Percentiles rank a stretch among this genome's conserved stretches.
Evolutionary conservation across 2,797 vertebrate species (phyloP).

Genomic region (Pseudotriccus pelzelni): DNA sequence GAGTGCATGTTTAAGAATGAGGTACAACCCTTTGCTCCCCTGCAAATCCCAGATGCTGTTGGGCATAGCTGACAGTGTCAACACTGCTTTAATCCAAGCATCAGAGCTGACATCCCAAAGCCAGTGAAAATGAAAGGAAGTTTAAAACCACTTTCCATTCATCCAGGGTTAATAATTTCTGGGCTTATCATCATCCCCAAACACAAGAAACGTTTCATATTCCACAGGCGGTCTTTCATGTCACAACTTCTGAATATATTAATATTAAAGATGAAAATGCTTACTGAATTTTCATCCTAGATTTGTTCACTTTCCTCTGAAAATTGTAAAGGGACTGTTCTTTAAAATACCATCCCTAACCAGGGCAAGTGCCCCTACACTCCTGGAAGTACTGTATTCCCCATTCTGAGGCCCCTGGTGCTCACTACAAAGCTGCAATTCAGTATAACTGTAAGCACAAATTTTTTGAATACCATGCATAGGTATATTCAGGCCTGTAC

Average conservation of each 20-base stretch:
- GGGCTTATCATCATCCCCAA: not conserved
- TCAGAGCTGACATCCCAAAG: not conserved
- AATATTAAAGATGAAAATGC: not conserved
- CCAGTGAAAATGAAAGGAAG: not conserved
- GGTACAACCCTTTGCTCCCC: not conserved
- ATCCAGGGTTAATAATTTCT: not conserved
- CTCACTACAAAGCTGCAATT: not conserved
- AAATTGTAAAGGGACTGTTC: not conserved
- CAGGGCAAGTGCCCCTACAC: not conserved
- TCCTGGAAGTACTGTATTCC: not conserved
- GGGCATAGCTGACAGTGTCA: not conserved
- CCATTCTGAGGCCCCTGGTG: not conserved
- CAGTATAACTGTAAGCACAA: not conserved
- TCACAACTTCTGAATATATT: not conserved
- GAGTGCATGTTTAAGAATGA: fast-evolving
- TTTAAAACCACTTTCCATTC: not conserved
- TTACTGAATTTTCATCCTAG: not conserved
- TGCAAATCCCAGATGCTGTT: not conserved
- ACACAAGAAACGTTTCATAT: not conserved
- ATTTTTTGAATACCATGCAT: not conserved
- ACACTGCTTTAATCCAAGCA: not conserved
- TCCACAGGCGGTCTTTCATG: not conserved
- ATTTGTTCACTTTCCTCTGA: not conserved
- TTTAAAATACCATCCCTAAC: not conserved
- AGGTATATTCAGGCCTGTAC: not conserved